Base-by-base conservation (phyloP, 2,113 vertebrate genomes). In the Ciconia stormi region DNA sequence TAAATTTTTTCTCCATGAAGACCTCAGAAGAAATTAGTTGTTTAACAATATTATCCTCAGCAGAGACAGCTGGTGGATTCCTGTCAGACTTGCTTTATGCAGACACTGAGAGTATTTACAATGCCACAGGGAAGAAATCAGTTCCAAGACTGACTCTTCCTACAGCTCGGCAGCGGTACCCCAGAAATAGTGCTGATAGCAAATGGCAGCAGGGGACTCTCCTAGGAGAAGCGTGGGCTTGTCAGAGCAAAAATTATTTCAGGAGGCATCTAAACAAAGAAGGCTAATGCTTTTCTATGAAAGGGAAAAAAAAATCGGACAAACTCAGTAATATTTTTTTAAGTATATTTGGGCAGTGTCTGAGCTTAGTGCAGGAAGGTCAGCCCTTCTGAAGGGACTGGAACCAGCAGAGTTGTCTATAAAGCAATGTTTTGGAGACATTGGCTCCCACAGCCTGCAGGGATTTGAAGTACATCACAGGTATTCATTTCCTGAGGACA, bases 311-410 rank as follows among this genome's bases (percentile, higher is more conserved):
- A 73, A 71, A 55, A 40, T 13, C 4, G 12, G 50, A 63, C 18
- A 52, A 58, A 59, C 7, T 46, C 70, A 12, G 44, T n/a, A 36
- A 82, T 49, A 17, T 29, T 50, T 49, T 47, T 87, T 74, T 5
- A 84, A 70, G 38, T 9, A 8, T 29, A 70, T 73, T 77, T 0
- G 0, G 7, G 38, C 8, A 18, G 15, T 1, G 1, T 29, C 42
- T 49, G 62, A n/a, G 23, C 26, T 67, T 19, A 29, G 61, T n/a
- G 76, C 44, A 56, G 56, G 82, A 71, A 67, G 42, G 32, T 67
- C 29, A 62, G 59, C 20, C 18, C 23, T 62, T 71, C 17, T n/a
- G 42, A 42, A 89, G 70, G 69, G 63, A 12, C n/a, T 65, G 50
- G 29, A 70, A 59, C 18, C 46, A 77, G 29, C 17, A 87, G 38